phyloP scores from a whole-genome alignment of 2,888 invertebrate species.

The Lathronympha strigana region DNA sequence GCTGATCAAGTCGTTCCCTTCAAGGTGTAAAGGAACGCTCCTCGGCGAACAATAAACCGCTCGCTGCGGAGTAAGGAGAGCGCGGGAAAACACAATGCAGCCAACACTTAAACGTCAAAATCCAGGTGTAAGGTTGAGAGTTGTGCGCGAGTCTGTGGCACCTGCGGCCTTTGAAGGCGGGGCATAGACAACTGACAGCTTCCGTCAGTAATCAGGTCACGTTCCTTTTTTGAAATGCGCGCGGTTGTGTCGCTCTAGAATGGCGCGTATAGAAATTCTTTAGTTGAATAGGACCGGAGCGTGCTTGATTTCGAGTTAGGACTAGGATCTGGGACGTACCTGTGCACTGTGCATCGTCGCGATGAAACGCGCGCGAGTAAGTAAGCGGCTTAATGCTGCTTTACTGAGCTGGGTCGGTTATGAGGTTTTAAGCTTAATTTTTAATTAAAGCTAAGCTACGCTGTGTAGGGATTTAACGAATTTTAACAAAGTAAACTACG shows the following conservation, averaged over 20 bases:
- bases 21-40: conserved; percentile 62
- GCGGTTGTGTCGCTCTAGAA: conserved; percentile 60
- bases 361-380: not conserved
- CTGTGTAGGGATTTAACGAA: no score
- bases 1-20: conserved; percentile 60
- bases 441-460: not conserved
- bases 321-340: conserved; percentile 26
- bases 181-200: conserved; percentile 71
- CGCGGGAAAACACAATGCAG: conserved; percentile 46
- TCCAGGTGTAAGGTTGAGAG: conserved; percentile 54
- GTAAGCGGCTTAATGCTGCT: not conserved
- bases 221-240: conserved; percentile 79
- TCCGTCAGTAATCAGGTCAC: conserved; percentile 82
- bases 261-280: conserved; percentile 48
- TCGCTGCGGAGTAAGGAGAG: conserved; percentile 56
- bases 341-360: conserved; percentile 3
- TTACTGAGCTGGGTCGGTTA: not conserved
- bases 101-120: conserved; percentile 53
- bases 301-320: conserved; percentile 32
- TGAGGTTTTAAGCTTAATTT: not conserved
- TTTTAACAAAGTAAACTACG: no score
- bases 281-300: conserved; percentile 33
- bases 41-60: conserved; percentile 67
- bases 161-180: conserved; percentile 64
- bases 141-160: conserved; percentile 48